Percentiles rank a stretch among this genome's conserved stretches.
Conservation (phyloP, 2,888 invertebrate genomes). For the Ashinkailepas kermadecensis region DNA sequence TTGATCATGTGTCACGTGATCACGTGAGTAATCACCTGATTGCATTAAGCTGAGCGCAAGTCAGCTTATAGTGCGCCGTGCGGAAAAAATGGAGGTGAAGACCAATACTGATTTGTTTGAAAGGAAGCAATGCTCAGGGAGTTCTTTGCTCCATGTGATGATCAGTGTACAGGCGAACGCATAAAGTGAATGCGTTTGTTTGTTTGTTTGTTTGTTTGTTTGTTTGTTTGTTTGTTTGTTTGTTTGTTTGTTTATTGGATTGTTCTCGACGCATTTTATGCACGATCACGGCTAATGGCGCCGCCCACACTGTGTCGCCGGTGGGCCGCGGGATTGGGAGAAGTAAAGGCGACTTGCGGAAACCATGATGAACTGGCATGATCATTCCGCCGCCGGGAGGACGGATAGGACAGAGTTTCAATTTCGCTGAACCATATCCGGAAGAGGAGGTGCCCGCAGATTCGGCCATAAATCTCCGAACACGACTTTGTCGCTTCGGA, state of each 20-base stretch:
- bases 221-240: background rate
- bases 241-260: background rate
- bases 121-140: no score
- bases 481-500: background rate
- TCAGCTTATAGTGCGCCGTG: no score
- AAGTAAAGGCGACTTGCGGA: background rate
- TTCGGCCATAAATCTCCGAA: background rate
- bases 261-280: background rate
- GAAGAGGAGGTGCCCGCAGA: slow-evolving; percentile 4
- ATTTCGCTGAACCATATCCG: slow-evolving; percentile 6
- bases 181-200: no score
- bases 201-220: background rate
- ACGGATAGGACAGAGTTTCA: background rate
- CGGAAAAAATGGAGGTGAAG: no score
- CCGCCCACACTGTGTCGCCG: background rate
- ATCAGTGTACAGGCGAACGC: no score
- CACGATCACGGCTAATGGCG: background rate
- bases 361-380: background rate
- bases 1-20: no score
- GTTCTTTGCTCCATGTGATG: no score
- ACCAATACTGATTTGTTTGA: no score
- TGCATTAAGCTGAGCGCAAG: no score
- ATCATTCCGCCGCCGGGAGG: background rate
- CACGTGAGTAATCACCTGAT: no score
- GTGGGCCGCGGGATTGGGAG: background rate